Evolutionary conservation across 2,888 invertebrate genomes (phyloP), one percentile per base, ranked within the genome.

Genomic region (Dysmachus trigonus): DNA sequence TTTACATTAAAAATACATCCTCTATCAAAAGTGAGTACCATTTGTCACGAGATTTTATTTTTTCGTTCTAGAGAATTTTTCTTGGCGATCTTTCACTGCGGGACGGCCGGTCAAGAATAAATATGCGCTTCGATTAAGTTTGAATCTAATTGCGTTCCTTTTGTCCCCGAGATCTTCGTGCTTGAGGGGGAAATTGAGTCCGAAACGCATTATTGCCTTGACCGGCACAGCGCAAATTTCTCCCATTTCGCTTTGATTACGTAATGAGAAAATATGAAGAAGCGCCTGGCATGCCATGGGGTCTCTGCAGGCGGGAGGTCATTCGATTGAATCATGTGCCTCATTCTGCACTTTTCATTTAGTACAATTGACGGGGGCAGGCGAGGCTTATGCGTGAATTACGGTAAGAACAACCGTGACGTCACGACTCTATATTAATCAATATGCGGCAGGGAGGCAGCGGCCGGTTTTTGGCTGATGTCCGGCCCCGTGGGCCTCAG

Each of bases 21-120:
- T n/a, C n/a, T 35, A 73, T 31, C 6, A 73, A 81, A 81, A 53
- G 81, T 81, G 53, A 81, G 81, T 81, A 79, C 15, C 5, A 38
- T 73, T 73, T 35, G 35, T 73, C n/a, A 13, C 31, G 33, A 33
- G 0, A 33, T 31, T 72, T n/a, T n/a, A n/a, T n/a, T 73, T 33
- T 73, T 73, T 31, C 73, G 8, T 30, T 27, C 62, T 10, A 73
- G 72, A 73, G 30, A 33, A 33, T 33, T 31, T 73, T 22, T 73
- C 3, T 30, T 13, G 33, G 30, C 4, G n/a, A 73, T 73, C n/a
- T 15, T n/a, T 73, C 7, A 18, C 73, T 7, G n/a, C 31, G 15
- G 73, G 31, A 7, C n/a, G n/a, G 31, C 31, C n/a, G 33, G 3
- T n/a, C 27, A 13, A 73, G 27, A 73, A 73, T 73, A 18, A 73